Evolutionary conservation across 1,140 invertebrate genomes (phyloP).

Genomic region (Halesus radiatus): DNA sequence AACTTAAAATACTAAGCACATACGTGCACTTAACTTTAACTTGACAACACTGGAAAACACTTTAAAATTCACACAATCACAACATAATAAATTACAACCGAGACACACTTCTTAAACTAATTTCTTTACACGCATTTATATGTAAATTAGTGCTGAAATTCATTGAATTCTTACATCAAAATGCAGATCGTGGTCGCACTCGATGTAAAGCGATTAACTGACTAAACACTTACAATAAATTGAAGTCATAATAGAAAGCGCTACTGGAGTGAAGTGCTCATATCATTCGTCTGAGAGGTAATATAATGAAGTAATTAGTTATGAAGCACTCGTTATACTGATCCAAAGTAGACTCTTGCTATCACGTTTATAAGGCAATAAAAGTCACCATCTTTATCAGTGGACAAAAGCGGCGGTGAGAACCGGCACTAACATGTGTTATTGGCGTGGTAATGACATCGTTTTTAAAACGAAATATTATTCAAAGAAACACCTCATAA

Average conservation of each 20-base stretch:
- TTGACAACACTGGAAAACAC: too few species aligned
- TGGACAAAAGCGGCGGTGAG: background rate
- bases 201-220: too few species aligned
- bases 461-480: background rate
- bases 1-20: too few species aligned
- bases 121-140: too few species aligned
- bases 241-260: constrained; percentile 26
- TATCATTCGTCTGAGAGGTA: background rate
- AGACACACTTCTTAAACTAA: background rate
- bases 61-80: too few species aligned
- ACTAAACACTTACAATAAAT: background rate
- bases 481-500: too few species aligned
- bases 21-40: too few species aligned
- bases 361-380: constrained; percentile 17
- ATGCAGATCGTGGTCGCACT: too few species aligned
- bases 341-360: background rate
- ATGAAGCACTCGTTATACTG: background rate
- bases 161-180: too few species aligned
- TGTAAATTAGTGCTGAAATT: too few species aligned
- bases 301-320: background rate
- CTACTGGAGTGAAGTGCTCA: background rate
- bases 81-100: background rate
- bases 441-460: background rate
- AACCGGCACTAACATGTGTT: background rate
- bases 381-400: constrained; percentile 23